Evolutionary conservation across 2,797 vertebrate species (phyloP), one percentile per base, ranked within the genome.

Genomic region (Poecilia gillii): DNA sequence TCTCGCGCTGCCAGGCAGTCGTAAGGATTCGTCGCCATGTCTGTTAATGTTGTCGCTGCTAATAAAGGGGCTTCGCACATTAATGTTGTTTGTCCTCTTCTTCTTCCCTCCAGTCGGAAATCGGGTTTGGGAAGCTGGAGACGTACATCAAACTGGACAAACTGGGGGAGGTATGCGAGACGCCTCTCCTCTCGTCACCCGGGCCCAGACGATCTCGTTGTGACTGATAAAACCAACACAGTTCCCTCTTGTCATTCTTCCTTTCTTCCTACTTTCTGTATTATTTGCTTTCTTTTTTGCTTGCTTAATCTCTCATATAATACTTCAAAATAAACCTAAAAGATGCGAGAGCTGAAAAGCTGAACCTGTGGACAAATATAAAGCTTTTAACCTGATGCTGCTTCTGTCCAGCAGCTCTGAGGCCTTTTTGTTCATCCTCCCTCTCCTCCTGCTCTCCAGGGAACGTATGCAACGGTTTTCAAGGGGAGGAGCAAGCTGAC

Each of bases 61-160:
- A 88, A 93, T 91, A 81, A 93, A 82, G 68, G 84, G 0, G 31
- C 43, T 3, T 2, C 36, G 47, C 74, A 90, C 80, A 78, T 91
- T 92, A 90, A 90, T 73, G 18, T 66, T 49, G 49, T 80, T 83
- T 90, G 89, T 90, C 78, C 75, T 86, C 85, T 79, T 88, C 73
- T 81, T 73, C 73, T 81, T 73, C 89, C 84, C 70, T 88, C 73
- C 89, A 98, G 98, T 99, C 97, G 85, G 98, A 99, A 95, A 98
- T 99, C 89, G 98, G 98, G 64, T 99, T 99, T 91, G 98, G 98
- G 80, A 99, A 99, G 95, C 96, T 98, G 96, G 98, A 99, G 95
- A 98, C 97, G 18, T 99, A 99, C 89, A 97, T 98, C 93, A 99
- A 99, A 94, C 96, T 99, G 93, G 98, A 99, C 94, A 99, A 99